These are phyloP conservation scores for Campylorhamphus procurvoides DNA, from an alignment of 2,113 vertebrate species.

Conservation along the genomic window DNA sequence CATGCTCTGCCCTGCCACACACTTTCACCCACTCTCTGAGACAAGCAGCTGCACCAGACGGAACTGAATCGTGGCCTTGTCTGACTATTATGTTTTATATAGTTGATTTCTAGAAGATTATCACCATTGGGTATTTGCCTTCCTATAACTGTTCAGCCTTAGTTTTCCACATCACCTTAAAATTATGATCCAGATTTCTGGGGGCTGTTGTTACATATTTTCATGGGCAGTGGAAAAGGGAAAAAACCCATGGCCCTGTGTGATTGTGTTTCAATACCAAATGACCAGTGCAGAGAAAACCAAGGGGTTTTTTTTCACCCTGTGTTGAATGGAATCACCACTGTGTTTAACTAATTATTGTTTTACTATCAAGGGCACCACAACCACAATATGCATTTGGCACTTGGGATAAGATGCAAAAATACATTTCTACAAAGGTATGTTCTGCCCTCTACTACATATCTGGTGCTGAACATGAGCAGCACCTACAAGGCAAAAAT, in stretches of 20 bases:
- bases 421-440: rapidly evolving
- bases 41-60: background rate
- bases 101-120: background rate
- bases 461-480: background rate
- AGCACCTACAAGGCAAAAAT: background rate
- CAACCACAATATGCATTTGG: background rate
- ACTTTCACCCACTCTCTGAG: rapidly evolving
- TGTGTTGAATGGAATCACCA: background rate
- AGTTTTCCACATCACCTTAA: background rate
- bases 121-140: background rate
- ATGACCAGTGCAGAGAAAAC: background rate
- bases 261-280: background rate
- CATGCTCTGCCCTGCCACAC: background rate
- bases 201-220: background rate
- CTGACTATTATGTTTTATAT: background rate
- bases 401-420: background rate
- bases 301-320: background rate
- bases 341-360: rapidly evolving
- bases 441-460: background rate
- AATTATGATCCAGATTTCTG: background rate
- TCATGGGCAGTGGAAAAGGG: background rate
- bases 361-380: background rate
- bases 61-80: background rate
- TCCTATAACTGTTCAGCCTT: background rate
- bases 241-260: background rate